Evolutionary conservation across 2,113 vertebrate species (phyloP).

Genomic region (Penelope pileata): DNA sequence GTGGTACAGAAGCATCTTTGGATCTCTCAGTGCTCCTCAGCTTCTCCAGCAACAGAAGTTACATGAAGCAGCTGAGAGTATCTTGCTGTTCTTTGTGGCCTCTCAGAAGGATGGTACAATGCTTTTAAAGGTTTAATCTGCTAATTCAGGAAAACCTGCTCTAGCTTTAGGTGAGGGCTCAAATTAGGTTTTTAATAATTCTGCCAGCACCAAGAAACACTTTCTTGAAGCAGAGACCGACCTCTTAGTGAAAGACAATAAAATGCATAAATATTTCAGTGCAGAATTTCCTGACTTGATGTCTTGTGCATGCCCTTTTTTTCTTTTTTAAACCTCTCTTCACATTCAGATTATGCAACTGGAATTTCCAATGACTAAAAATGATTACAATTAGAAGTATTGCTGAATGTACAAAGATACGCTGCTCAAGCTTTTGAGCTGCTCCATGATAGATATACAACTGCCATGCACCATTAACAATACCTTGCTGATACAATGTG

Average conservation of each 20-base stretch:
- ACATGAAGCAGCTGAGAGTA: not conserved
- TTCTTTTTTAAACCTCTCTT: not conserved
- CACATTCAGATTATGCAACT: not conserved
- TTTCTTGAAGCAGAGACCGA: not conserved
- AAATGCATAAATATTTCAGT: conserved; percentile 18
- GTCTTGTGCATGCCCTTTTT: fast-evolving
- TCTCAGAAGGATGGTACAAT: not conserved
- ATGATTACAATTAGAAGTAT: not conserved
- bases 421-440: not conserved
- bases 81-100: not conserved
- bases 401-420: not conserved
- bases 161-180: not conserved
- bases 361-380: not conserved
- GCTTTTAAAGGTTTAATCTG: not conserved
- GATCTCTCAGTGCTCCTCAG: not conserved
- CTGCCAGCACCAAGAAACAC: not conserved
- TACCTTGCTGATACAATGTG: not conserved
- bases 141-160: not conserved
- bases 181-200: not conserved
- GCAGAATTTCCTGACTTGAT: not conserved
- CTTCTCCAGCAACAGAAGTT: not conserved
- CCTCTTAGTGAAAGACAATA: not conserved
- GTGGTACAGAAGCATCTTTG: not conserved
- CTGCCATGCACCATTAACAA: not conserved
- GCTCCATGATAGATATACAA: not conserved